These are phyloP conservation scores for human DNA, from an alignment of 2,113 vertebrate species.

Conservation along the genomic window GRCh38 chr1:184008501-184009000, in stretches of 20 bases:
- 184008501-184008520: too few species aligned
- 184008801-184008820: background rate
- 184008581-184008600: too few species aligned
- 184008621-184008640: too few species aligned
- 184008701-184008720: too few species aligned
- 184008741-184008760: background rate
- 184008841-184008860: background rate
- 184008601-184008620: too few species aligned
- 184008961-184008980: background rate
- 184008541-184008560: too few species aligned
- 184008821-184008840: background rate
- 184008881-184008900: background rate
- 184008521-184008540: too few species aligned
- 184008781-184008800: background rate
- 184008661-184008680: too few species aligned
- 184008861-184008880: background rate
- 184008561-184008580: too few species aligned
- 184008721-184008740: too few species aligned
- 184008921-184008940: background rate
- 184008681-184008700: too few species aligned
- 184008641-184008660: too few species aligned
- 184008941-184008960: background rate
- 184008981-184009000: background rate
- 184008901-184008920: background rate
- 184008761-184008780: constrained; percentile 1